Evolutionary conservation across 2,888 invertebrate species (phyloP), one percentile per base, ranked within the genome.

Genomic region (Yponomeuta plumbellus): DNA sequence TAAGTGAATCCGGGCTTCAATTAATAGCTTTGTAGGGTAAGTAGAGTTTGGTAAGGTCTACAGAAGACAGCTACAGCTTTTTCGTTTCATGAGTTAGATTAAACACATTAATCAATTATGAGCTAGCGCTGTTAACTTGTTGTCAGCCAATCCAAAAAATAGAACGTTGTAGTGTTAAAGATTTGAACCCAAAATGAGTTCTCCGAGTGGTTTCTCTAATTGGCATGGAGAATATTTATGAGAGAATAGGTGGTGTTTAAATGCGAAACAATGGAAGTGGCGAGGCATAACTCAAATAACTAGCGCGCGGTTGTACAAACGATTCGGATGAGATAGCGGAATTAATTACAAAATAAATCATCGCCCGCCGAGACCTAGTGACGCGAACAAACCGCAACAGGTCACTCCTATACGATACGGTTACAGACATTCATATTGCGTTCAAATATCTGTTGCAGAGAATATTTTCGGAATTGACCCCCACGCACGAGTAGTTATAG

Each of bases 301-400:
- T 69, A 68, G 64, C 39, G 44, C 44, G 44, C 44, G 44, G 44
- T 52, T 52, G 44, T 52, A 17, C 44, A 52, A 52, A 52, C 44
- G 44, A 17, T 34, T 40, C 11, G 23, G 57, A 66, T 44, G 56
- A 59, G 65, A 70, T 69, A 65, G 71, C 34, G 64, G 59, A 58
- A 68, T 70, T 70, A 70, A 67, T 71, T 72, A 67, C 23, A 63
- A 23, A 68, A 67, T 72, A 70, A 71, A 70, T 70, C 66, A 58
- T 58, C 58, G 21, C 58, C 11, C 58, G 20, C 58, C n/a, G 58
- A 21, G 58, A 52, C 58, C 58, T 76, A 75, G 77, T 74, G 80
- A 76, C 70, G 78, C 75, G 80, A 72, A 75, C 78, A 77, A 73
- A 74, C 78, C 80, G 72, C 77, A 22, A 11, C 44, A 64, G 61